Percentiles rank a stretch among this genome's conserved stretches.
Conservation (phyloP, 1,140 invertebrate species). For the Globodera rostochiensis region DNA sequence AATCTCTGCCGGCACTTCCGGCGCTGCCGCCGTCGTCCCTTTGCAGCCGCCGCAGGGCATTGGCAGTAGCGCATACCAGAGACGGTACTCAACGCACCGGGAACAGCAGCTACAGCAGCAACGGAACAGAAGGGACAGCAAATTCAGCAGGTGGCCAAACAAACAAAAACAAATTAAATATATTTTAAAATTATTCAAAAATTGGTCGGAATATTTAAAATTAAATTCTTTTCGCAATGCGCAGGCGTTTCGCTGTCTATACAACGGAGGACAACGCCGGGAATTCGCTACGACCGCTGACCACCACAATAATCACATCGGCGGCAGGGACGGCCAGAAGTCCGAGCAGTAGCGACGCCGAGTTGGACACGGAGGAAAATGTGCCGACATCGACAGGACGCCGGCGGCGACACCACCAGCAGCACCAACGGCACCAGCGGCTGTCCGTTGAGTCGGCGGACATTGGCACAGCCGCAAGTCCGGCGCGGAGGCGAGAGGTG, state of each 20-base stretch:
- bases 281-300: neutral
- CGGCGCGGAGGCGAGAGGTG: neutral
- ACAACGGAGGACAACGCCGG: neutral
- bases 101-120: neutral
- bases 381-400: neutral
- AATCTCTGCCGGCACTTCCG: neutral
- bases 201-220: neutral
- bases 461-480: neutral
- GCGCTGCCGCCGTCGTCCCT: neutral
- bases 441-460: neutral
- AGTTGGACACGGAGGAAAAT: neutral
- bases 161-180: neutral
- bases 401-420: constrained; percentile 2
- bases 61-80: neutral
- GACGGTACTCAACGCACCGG: constrained; percentile 23
- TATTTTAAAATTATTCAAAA: neutral
- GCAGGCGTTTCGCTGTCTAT: constrained; percentile 6
- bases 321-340: neutral
- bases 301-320: neutral
- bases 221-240: neutral
- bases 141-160: constrained; percentile 11
- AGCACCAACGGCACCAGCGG: constrained; percentile 7
- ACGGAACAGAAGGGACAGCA: constrained; percentile 15
- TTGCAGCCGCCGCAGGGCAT: too few species aligned
- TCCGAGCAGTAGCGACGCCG: neutral